Evolutionary conservation across 2,797 vertebrate species (phyloP).

Genomic region (Hydrocynus forskahlii): DNA sequence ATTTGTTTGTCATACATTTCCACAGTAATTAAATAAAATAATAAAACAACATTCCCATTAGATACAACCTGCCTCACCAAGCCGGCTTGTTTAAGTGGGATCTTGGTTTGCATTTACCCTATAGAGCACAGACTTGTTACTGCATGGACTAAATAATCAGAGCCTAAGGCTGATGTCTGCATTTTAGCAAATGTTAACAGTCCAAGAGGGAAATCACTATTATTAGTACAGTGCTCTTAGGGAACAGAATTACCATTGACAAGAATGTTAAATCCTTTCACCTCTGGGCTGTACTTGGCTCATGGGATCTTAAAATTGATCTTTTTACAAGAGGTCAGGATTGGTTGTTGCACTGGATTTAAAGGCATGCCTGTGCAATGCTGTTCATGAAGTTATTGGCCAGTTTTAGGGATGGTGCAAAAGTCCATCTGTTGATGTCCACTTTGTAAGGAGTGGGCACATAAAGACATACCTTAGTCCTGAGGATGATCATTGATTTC

Average conservation of each 20-base stretch:
- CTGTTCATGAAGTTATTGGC: constrained; percentile 6
- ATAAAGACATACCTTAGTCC: neutral
- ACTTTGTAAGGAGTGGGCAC: neutral
- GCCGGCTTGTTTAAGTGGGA: neutral
- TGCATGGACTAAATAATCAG: constrained; percentile 13
- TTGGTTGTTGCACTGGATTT: constrained; percentile 17
- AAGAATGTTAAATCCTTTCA: constrained; percentile 24
- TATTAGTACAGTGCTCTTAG: constrained; percentile 18
- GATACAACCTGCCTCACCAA: neutral
- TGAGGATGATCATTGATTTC: neutral
- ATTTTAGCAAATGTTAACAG: constrained; percentile 30
- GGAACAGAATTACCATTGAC: constrained; percentile 23
- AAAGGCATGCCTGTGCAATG: neutral
- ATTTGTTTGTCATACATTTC: neutral
- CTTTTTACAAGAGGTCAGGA: constrained; percentile 3
- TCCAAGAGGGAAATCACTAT: constrained; percentile 35
- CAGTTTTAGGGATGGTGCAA: constrained; percentile 12
- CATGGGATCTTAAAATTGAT: constrained; percentile 39
- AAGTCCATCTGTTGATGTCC: constrained; percentile 19
- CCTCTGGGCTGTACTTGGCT: constrained; percentile 14
- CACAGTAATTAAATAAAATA: neutral
- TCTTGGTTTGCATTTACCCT: neutral
- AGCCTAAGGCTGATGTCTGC: neutral
- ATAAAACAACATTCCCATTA: neutral
- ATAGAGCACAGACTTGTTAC: neutral